Evolutionary conservation across 2,797 vertebrate species (phyloP).

Genomic region (Oophaga sylvatica): DNA sequence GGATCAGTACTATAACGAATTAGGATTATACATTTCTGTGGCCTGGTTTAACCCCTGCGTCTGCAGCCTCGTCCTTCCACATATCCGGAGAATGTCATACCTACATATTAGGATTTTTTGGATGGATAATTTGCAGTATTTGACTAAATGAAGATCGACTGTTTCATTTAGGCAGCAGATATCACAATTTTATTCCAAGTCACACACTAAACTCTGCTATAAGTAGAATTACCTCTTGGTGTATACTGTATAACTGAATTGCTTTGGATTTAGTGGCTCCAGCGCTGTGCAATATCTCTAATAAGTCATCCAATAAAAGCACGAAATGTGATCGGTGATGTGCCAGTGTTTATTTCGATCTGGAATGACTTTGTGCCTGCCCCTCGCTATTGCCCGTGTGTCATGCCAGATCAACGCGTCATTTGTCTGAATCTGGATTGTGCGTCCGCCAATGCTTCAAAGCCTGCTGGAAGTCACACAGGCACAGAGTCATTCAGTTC

Average conservation of each 20-base stretch:
- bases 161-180: neutral
- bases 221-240: neutral
- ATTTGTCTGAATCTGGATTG: slow-evolving; percentile 30
- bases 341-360: neutral
- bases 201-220: neutral
- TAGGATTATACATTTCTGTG: too few relatives aligned
- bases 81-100: too few relatives aligned
- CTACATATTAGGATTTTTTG: neutral
- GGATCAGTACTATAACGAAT: too few relatives aligned
- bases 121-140: neutral
- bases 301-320: neutral
- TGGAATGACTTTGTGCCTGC: slow-evolving; percentile 4
- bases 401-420: slow-evolving; percentile 1
- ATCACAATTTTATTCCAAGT: neutral
- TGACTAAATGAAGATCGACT: neutral
- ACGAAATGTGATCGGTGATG: neutral
- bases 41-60: too few relatives aligned
- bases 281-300: neutral
- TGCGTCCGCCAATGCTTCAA: slow-evolving; percentile 4
- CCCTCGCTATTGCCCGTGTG: slow-evolving; percentile 14
- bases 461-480: neutral
- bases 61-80: too few relatives aligned
- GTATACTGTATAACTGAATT: neutral
- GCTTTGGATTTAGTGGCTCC: neutral
- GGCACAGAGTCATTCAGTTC: slow-evolving; percentile 59